These are phyloP conservation scores for Hypomesus transpacificus DNA, from an alignment of 2,113 vertebrate species.

Conservation along the genomic window DNA sequence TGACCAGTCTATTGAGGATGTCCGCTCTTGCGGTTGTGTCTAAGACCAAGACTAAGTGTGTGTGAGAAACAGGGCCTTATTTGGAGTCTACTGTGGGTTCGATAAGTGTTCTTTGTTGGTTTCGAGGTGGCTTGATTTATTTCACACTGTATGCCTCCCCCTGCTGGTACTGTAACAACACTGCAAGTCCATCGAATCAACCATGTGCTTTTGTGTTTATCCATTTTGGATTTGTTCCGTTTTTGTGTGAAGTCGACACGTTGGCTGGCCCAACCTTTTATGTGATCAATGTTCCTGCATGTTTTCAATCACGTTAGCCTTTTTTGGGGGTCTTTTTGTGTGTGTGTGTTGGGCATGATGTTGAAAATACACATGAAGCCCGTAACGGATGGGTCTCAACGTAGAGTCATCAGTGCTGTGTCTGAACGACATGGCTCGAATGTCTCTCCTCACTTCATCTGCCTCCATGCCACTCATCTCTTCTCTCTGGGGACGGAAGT, in stretches of 20 bases:
- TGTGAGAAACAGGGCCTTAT: too few species aligned
- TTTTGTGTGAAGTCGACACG: constrained; percentile 34
- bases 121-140: background rate
- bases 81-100: too few species aligned
- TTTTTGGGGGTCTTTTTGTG: constrained; percentile 17
- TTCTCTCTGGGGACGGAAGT: constrained; percentile 31
- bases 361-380: constrained; percentile 51
- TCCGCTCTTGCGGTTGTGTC: too few species aligned
- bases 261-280: constrained; percentile 59
- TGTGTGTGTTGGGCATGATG: constrained; percentile 31
- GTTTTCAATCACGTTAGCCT: constrained; percentile 36
- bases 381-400: background rate
- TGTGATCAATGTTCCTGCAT: constrained; percentile 38
- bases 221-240: constrained; percentile 3
- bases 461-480: background rate
- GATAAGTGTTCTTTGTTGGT: background rate
- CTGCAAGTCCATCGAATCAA: constrained; percentile 4
- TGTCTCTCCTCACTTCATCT: too few species aligned
- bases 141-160: constrained; percentile 40
- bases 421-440: background rate
- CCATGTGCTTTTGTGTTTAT: background rate
- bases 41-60: too few species aligned
- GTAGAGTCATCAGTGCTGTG: background rate
- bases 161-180: constrained; percentile 57
- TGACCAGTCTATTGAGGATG: too few species aligned